Conservation (phyloP, 2,888 invertebrate genomes). For the Hirtodrosophila confusa region DNA sequence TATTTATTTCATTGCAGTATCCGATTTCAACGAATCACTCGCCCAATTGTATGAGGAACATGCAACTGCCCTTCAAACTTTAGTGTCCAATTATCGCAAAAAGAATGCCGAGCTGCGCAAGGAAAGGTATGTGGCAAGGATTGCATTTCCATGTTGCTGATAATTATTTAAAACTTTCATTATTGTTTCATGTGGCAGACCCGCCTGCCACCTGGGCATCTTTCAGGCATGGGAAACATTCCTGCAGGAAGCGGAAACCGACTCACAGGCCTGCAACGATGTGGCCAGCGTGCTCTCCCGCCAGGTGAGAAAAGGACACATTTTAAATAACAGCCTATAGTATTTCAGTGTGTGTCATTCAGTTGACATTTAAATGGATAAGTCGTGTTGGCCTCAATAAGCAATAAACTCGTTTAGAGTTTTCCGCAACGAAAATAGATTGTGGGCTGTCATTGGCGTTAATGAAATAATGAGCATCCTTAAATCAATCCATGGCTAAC, state of each 20-base stretch:
- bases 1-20: conserved; percentile 86
- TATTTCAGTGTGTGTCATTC: not conserved
- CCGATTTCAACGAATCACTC: conserved; percentile 95
- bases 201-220: conserved; percentile 91
- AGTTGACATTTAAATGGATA: conserved; percentile 54
- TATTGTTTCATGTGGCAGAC: conserved; percentile 85
- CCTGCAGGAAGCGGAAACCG: conserved; percentile 95
- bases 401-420: not conserved
- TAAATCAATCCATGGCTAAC: conserved; percentile 45
- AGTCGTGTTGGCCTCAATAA: conserved; percentile 43
- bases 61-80: conserved; percentile 92
- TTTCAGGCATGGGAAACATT: conserved; percentile 96
- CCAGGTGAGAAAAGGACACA: conserved; percentile 84
- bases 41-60: conserved; percentile 95
- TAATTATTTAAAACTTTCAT: conserved; percentile 5
- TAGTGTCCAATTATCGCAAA: conserved; percentile 94
- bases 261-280: conserved; percentile 93
- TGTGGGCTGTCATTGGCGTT: conserved; percentile 24
- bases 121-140: conserved; percentile 88
- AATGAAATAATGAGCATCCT: conserved; percentile 52
- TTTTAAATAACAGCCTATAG: too few relatives aligned
- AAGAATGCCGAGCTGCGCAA: conserved; percentile 93
- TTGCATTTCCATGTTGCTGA: conserved; percentile 1
- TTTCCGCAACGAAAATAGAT: conserved; percentile 32
- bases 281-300: conserved; percentile 91